Percentiles rank a stretch among this genome's conserved stretches.
phyloP scores from a whole-genome alignment of 30 jellyfish, hydroid and myxozoan genomes.

The Pseudorhiza aurosa region DNA sequence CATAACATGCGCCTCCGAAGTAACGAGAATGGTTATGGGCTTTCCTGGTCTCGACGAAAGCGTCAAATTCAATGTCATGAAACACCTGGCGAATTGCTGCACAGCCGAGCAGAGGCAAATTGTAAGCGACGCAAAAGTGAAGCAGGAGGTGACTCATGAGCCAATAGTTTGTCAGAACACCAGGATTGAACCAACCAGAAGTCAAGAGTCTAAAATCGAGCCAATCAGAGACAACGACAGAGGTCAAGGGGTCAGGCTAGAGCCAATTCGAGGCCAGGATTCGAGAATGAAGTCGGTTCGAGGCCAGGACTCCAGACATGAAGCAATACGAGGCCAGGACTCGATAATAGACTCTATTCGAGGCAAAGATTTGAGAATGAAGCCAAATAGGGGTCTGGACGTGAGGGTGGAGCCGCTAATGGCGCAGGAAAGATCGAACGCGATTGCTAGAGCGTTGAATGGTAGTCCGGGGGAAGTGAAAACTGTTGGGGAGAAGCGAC shows the following conservation, averaged over 20 bases:
- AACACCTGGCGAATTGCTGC: slow-evolving; percentile 68
- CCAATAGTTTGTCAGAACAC: not conserved
- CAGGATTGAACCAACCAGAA: slow-evolving; percentile 2
- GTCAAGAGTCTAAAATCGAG: not conserved
- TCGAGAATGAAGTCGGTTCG: not conserved
- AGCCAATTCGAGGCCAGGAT: slow-evolving; percentile 18
- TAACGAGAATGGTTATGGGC: slow-evolving; percentile 59
- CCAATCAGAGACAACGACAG: slow-evolving; percentile 3
- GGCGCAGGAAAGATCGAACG: not conserved
- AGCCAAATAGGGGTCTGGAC: slow-evolving; percentile 14
- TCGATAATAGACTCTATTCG: not conserved
- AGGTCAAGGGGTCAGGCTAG: not conserved
- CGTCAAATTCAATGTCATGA: slow-evolving; percentile 68
- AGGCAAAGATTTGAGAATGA: slow-evolving; percentile 6
- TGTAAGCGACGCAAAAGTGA: not conserved
- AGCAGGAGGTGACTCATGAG: slow-evolving; percentile 19
- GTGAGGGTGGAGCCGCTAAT: not conserved
- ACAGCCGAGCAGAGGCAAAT: slow-evolving; percentile 32
- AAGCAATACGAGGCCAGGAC: not conserved
- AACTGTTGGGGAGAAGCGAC: slow-evolving; percentile 51
- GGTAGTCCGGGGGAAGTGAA: slow-evolving; percentile 15
- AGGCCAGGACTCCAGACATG: not conserved
- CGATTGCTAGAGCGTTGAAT: not conserved
- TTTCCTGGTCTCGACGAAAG: slow-evolving; percentile 76
- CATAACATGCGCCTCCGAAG: slow-evolving; percentile 67